A percentile compares a stretch with the other conserved stretches of the same genome.
Conservation (phyloP, 1,140 invertebrate species). For the Alviniconcha marisindica region DNA sequence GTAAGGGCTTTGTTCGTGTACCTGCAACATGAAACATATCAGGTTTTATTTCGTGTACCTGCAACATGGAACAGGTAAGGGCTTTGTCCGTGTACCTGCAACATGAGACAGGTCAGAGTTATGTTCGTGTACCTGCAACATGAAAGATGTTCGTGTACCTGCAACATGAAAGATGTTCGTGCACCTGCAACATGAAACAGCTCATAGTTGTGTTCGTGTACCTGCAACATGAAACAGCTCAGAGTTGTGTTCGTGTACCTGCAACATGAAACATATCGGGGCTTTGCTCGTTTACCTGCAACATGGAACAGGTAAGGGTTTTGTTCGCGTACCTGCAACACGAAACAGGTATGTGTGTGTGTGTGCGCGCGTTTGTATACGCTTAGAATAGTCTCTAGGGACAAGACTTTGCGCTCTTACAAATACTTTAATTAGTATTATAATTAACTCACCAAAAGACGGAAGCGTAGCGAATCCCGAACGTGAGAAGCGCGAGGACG, state of each 20-base stretch:
- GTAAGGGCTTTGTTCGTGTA: too few relatives aligned
- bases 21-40: too few relatives aligned
- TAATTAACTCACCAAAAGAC: conserved; percentile 67
- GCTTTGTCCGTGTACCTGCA: conserved; percentile 62
- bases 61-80: too few relatives aligned
- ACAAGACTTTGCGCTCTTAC: too few relatives aligned
- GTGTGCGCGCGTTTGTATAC: too few relatives aligned
- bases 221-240: neutral
- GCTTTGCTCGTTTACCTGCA: too few relatives aligned
- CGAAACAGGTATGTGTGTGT: neutral
- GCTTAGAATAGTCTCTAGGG: too few relatives aligned
- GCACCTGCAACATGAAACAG: conserved; percentile 41
- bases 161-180: conserved; percentile 46
- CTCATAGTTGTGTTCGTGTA: neutral
- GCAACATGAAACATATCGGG: too few relatives aligned
- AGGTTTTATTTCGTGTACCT: too few relatives aligned
- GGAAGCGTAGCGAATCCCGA: conserved; percentile 61
- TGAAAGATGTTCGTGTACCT: neutral
- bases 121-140: conserved; percentile 61
- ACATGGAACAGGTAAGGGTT: conserved; percentile 55
- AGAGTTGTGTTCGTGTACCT: too few relatives aligned
- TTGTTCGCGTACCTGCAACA: conserved; percentile 61
- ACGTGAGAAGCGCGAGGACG: conserved; percentile 58
- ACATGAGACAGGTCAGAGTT: conserved; percentile 10
- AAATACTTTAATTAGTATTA: too few relatives aligned